These are phyloP conservation scores for Erannis defoliaria DNA, from an alignment of 2,888 invertebrate genomes.

Conservation along the genomic window DNA sequence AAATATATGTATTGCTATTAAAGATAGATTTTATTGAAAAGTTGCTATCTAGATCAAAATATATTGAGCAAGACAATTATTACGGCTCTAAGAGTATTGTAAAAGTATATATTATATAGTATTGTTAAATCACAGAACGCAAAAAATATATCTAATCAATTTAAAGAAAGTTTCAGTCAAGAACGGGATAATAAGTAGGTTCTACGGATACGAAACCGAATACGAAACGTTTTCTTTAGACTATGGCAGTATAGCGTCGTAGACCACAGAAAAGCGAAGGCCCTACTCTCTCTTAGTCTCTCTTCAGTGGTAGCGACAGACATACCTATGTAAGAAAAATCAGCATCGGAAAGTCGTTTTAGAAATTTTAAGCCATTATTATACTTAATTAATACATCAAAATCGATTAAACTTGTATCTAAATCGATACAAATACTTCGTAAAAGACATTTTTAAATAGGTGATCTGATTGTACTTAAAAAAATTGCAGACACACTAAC, in stretches of 20 bases:
- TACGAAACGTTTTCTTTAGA: too few relatives aligned
- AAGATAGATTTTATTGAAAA: too few relatives aligned
- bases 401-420: too few relatives aligned
- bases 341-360: neutral
- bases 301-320: too few relatives aligned
- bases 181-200: neutral
- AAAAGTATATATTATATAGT: too few relatives aligned
- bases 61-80: conserved; percentile 25
- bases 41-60: neutral
- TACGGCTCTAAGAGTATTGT: conserved; percentile 1
- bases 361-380: neutral
- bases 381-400: neutral
- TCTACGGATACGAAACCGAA: too few relatives aligned
- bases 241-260: too few relatives aligned
- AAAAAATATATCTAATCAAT: neutral
- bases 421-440: neutral
- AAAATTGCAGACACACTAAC: conserved; percentile 3
- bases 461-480: neutral
- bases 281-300: too few relatives aligned
- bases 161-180: neutral
- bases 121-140: conserved; percentile 22
- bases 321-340: neutral
- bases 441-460: neutral
- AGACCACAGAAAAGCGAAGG: too few relatives aligned
- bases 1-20: too few relatives aligned